A percentile compares a stretch with the other conserved stretches of the same genome.
These are phyloP conservation scores for Dendrolimus houi DNA, from an alignment of 2,888 invertebrate genomes.

Conservation along the genomic window DNA sequence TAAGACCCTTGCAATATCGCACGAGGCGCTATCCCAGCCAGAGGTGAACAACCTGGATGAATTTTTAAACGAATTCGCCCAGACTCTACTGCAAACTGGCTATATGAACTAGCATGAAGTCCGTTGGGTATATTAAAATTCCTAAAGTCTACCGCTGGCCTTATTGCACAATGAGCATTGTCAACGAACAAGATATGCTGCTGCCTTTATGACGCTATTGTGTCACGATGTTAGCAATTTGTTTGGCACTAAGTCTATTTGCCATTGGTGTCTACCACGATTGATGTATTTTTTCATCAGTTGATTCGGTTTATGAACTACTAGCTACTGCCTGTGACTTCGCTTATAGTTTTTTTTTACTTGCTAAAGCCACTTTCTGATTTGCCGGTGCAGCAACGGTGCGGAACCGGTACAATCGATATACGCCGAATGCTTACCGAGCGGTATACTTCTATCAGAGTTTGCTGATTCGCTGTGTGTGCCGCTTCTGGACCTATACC, in stretches of 20 bases:
- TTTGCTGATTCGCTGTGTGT: too few species aligned
- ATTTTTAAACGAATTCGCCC: constrained; percentile 43
- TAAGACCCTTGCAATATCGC: constrained; percentile 16
- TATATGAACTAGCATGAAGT: constrained; percentile 37
- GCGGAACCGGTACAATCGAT: too few species aligned
- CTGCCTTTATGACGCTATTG: constrained; percentile 69
- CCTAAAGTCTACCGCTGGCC: constrained; percentile 16
- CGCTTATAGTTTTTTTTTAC: too few species aligned
- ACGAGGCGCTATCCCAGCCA: constrained; percentile 8
- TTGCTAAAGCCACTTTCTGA: too few species aligned
- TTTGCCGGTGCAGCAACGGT: too few species aligned
- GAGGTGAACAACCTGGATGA: constrained; percentile 38
- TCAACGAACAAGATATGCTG: constrained; percentile 68
- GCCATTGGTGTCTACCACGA: too few species aligned
- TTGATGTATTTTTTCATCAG: too few species aligned
- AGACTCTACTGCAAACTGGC: constrained; percentile 31
- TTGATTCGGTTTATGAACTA: too few species aligned
- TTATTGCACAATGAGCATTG: constrained; percentile 65
- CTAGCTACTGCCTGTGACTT: too few species aligned
- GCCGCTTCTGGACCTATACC: too few species aligned
- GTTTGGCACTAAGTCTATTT: neutral
- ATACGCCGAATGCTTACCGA: too few species aligned
- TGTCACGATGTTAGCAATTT: constrained; percentile 28
- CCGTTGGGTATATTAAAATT: constrained; percentile 40
- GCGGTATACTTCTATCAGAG: too few species aligned